These are phyloP conservation scores for Ameiurus melas DNA, from an alignment of 2,113 vertebrate species.

Conservation along the genomic window DNA sequence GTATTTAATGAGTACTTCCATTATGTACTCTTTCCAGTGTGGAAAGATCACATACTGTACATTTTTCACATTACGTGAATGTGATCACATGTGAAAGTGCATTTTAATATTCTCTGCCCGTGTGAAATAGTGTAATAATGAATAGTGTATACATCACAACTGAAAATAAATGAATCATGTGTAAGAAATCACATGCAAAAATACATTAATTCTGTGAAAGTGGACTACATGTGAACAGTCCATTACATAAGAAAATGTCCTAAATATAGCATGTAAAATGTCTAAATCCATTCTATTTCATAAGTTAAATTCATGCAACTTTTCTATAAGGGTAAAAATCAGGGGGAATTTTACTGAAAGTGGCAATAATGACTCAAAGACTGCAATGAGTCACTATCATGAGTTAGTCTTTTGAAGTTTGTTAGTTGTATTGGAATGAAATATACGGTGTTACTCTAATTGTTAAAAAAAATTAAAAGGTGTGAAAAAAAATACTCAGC, in stretches of 20 bases:
- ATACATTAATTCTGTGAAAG: background rate
- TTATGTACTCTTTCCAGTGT: no score
- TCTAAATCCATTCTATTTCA: background rate
- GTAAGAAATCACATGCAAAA: background rate
- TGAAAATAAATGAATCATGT: background rate
- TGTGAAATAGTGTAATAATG: background rate
- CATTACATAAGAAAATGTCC: background rate
- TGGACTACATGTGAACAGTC: background rate
- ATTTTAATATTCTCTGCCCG: background rate
- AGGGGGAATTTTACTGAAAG: background rate
- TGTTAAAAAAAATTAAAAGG: background rate
- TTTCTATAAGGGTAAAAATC: background rate
- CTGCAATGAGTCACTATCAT: background rate
- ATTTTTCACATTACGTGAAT: background rate
- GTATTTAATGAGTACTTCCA: background rate
- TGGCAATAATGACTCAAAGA: background rate
- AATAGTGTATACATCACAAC: background rate
- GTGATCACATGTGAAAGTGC: background rate
- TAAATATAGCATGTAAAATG: background rate
- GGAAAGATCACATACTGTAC: background rate
- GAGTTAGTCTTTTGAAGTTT: background rate
- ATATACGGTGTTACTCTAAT: background rate
- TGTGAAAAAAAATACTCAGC: background rate
- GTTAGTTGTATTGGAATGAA: background rate
- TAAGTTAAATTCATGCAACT: background rate